Evolutionary conservation across 2,797 vertebrate species (phyloP).

Genomic region (Channallabes apus): DNA sequence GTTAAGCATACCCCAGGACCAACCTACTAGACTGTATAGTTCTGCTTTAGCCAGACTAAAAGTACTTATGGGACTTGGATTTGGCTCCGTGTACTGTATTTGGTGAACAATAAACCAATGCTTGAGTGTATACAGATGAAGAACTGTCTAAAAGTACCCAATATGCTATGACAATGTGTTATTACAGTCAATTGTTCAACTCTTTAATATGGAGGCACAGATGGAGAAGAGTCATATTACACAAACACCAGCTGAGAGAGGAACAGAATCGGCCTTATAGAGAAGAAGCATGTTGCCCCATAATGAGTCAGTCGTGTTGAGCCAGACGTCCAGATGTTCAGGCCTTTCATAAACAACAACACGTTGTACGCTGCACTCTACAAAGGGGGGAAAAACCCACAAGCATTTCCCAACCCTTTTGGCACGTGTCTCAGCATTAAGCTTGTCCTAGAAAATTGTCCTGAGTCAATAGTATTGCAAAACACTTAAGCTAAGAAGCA

Average conservation of each 20-base stretch:
- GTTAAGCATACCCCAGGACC: background rate
- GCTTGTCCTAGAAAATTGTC: constrained; percentile 24
- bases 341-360: constrained; percentile 45
- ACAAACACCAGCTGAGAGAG: constrained; percentile 48
- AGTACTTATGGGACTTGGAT: background rate
- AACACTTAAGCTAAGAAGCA: constrained; percentile 31
- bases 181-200: background rate
- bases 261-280: constrained; percentile 51
- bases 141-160: background rate
- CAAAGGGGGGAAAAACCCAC: constrained; percentile 4
- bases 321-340: constrained; percentile 38
- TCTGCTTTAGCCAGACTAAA: background rate
- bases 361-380: constrained; percentile 12
- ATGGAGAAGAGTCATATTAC: constrained; percentile 46
- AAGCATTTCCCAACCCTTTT: constrained; percentile 5
- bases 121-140: background rate
- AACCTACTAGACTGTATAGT: background rate
- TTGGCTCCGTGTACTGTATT: background rate
- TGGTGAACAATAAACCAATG: background rate
- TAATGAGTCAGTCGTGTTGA: constrained; percentile 48
- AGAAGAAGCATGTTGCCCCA: constrained; percentile 32
- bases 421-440: constrained; percentile 1
- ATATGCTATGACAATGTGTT: constrained; percentile 1
- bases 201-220: constrained; percentile 22
- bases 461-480: constrained; percentile 27